A percentile compares a stretch with the other conserved stretches of the same genome.
phyloP scores from a whole-genome alignment of 1,140 invertebrate species.

The Drosophila bocki region DNA sequence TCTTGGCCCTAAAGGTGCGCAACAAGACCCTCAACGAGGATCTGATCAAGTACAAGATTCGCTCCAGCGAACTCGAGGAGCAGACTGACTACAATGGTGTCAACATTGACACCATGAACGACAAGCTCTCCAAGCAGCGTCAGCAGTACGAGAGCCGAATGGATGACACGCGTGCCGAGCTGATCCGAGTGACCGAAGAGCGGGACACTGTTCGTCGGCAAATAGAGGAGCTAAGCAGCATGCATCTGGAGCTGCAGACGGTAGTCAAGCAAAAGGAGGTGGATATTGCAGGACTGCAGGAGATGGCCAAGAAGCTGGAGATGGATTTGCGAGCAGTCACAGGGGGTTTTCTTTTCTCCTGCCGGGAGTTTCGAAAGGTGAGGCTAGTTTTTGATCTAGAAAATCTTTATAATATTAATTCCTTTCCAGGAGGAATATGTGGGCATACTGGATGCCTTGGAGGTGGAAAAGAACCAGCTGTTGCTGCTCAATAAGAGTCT shows the following conservation, averaged over 20 bases:
- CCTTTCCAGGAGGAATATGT: conserved; percentile 69
- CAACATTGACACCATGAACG: conserved; percentile 64
- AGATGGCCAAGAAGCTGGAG: conserved; percentile 64
- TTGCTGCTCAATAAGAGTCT: conserved; percentile 86
- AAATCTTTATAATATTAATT: background rate
- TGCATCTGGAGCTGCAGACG: conserved; percentile 64
- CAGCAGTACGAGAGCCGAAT: conserved; percentile 73
- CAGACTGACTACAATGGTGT: conserved; percentile 67
- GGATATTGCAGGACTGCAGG: conserved; percentile 46
- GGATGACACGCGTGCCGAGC: conserved; percentile 86
- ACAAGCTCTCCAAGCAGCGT: conserved; percentile 65
- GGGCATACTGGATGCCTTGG: conserved; percentile 85
- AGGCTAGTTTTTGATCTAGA: background rate
- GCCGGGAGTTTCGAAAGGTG: conserved; percentile 79
- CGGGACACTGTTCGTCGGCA: conserved; percentile 50
- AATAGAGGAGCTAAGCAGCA: conserved; percentile 62
- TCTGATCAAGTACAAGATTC: conserved; percentile 64
- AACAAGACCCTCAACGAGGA: conserved; percentile 82
- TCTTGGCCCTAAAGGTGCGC: conserved; percentile 73
- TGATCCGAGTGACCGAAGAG: conserved; percentile 74
- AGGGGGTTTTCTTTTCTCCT: conserved; percentile 80
- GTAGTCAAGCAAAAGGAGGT: conserved; percentile 52
- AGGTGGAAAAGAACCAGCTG: conserved; percentile 86
- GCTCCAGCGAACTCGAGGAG: conserved; percentile 63
- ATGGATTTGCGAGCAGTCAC: conserved; percentile 73